Conservation (phyloP, 2,888 invertebrate genomes). For the Nasonia oneida region DNA sequence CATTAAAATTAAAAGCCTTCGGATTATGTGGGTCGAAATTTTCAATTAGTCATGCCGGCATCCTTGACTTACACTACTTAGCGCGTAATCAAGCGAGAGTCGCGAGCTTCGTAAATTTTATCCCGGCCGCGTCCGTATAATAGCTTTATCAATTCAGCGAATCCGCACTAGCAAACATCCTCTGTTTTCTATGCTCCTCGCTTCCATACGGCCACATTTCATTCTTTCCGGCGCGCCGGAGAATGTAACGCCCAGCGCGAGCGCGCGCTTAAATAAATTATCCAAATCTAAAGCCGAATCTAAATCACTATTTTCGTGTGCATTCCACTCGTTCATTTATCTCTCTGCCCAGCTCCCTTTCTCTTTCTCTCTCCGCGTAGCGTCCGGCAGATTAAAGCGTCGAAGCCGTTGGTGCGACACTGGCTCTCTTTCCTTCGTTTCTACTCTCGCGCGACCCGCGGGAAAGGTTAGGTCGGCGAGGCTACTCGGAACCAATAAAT, state of each 20-base stretch:
- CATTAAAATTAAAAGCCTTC: not conserved
- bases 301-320: constrained; percentile 60
- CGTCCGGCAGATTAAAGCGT: constrained; percentile 73
- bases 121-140: not conserved
- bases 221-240: constrained; percentile 48
- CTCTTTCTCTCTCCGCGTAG: constrained; percentile 43
- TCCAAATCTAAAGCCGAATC: constrained; percentile 60
- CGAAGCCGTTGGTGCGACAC: constrained; percentile 69
- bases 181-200: not conserved
- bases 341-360: constrained; percentile 52
- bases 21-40: not conserved
- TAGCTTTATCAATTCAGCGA: constrained; percentile 5
- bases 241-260: not conserved
- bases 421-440: constrained; percentile 51
- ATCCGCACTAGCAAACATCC: constrained; percentile 7
- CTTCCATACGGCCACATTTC: constrained; percentile 16
- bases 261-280: constrained; percentile 49
- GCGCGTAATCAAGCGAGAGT: not conserved
- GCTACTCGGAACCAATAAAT: constrained; percentile 65
- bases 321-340: constrained; percentile 56
- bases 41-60: not conserved
- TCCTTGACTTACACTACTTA: constrained; percentile 14
- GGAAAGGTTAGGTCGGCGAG: constrained; percentile 58
- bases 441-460: constrained; percentile 42
- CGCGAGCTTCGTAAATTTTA: not conserved